Percentiles rank a stretch among this genome's conserved stretches.
These are phyloP conservation scores for Callithrix jacchus DNA, from an alignment of 2,113 vertebrate species.

Conservation along the genomic window DNA sequence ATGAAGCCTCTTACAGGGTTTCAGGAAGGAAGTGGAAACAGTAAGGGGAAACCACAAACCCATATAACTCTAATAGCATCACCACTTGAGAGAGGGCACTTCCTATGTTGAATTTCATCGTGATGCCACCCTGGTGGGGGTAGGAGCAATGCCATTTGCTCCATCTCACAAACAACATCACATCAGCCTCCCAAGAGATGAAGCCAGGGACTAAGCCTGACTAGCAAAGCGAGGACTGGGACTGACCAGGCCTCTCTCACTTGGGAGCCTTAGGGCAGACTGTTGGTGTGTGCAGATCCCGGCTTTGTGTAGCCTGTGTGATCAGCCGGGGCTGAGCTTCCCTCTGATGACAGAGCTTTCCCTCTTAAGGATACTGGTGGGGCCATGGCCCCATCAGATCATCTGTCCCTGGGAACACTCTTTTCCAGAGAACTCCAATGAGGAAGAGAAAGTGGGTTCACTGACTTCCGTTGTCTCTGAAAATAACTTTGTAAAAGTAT, in stretches of 20 bases:
- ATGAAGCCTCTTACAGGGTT: slow-evolving; percentile 47
- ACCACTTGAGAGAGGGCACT: neutral
- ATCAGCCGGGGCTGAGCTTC: neutral
- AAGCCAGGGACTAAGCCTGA: neutral
- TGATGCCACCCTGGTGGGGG: neutral
- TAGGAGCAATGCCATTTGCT: neutral
- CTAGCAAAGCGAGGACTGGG: neutral
- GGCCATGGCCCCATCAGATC: neutral
- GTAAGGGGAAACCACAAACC: slow-evolving; percentile 41
- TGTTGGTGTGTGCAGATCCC: neutral
- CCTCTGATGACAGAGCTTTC: neutral
- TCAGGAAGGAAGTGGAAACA: slow-evolving; percentile 62
- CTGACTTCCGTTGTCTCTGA: neutral
- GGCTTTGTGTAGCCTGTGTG: rapidly evolving
- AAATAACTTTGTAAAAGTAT: neutral
- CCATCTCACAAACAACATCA: neutral
- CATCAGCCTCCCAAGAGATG: neutral
- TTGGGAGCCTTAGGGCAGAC: neutral
- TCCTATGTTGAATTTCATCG: neutral
- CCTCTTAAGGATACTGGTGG: neutral
- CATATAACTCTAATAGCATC: neutral
- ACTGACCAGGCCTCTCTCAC: rapidly evolving
- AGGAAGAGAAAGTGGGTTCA: neutral
- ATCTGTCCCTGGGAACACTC: neutral
- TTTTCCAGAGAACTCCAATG: neutral